Base-by-base conservation (phyloP, 2,888 invertebrate genomes). In the Esperia sulphurella region DNA sequence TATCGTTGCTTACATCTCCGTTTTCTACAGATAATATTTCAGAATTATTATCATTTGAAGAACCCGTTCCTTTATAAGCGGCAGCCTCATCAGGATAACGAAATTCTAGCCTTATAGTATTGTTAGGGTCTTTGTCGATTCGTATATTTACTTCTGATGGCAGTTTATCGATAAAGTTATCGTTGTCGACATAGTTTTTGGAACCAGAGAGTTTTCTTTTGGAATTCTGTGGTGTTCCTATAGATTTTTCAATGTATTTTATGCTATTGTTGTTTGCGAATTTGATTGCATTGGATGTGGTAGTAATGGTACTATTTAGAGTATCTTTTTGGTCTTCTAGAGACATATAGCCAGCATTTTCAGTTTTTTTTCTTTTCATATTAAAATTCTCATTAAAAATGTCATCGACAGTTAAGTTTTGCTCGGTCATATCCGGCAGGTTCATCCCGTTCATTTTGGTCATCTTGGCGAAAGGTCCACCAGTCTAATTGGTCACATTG, bases 401-500 rank as follows among this genome's bases (percentile, higher is more conserved):
- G 54, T 85, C 80, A 8, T 85, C 80, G 35, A 80, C 79, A 10
- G 67, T 68, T 42, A 82, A 55, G 51, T 77, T 78, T 54, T 68
- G 65, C 50, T 74, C 75, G 29, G 74, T 74, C 78, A 84, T 80
- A 49, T 80, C 77, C 47, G 74, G 75, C 58, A 79, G 63, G 69
- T 71, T 74, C 54, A 71, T 63, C 57, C 73, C 82, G 72, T 79
- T 81, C 70, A 82, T 83, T 75, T 83, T 87, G 64, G 86, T 86
- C 85, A 87, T 86, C 61, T 68, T 77, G 62, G 68, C 68, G 58
- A 58, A 57, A 64, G 63, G 57, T 56, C 49, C 52, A 55, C 57
- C n/a, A 55, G 69, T 75, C 79, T 87, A 87, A 87, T 88, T 87
- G 83, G 75, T 84, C 77, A 79, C 81, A 86, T 86, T 84, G 87